phyloP scores from a whole-genome alignment of 1,140 invertebrate genomes.

The Venustaconcha ellipsiformis region DNA sequence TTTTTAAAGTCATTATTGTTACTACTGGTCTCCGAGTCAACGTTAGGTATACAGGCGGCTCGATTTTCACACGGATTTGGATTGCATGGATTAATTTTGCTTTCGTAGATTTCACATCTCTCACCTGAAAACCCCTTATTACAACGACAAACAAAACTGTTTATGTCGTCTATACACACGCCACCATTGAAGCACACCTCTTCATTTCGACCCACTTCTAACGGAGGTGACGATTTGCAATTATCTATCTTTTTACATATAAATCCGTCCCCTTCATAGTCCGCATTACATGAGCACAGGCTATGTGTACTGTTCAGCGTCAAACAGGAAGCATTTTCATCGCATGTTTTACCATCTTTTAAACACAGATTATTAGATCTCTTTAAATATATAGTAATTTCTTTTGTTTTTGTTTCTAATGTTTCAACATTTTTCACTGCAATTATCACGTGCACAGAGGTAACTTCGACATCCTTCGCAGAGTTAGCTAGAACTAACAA shows the following conservation, averaged over 20 bases:
- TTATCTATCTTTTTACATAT: constrained; percentile 81
- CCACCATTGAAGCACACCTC: constrained; percentile 36
- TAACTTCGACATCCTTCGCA: constrained; percentile 30
- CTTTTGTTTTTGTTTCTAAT: constrained; percentile 21
- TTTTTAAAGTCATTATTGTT: background rate
- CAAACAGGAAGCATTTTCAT: constrained; percentile 46
- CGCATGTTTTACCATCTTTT: constrained; percentile 35
- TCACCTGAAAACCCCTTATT: constrained; percentile 36
- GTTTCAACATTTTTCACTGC: constrained; percentile 41
- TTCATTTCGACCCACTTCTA: background rate
- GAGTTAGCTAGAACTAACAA: constrained; percentile 35
- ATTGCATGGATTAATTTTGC: constrained; percentile 19
- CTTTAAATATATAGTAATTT: constrained; percentile 37
- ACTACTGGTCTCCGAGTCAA: background rate
- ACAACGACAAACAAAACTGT: constrained; percentile 44
- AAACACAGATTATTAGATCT: constrained; percentile 37
- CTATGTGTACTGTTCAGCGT: constrained; percentile 20
- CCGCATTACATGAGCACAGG: constrained; percentile 85
- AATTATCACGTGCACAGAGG: constrained; percentile 34
- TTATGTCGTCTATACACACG: constrained; percentile 37
- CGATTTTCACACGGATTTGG: constrained; percentile 35
- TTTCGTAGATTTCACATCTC: constrained; percentile 38
- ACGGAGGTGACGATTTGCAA: constrained; percentile 70
- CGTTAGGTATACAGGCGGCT: constrained; percentile 30
- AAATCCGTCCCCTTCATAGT: constrained; percentile 86